phyloP scores from a whole-genome alignment of 2,888 invertebrate species.

The Heliothis peltigera region DNA sequence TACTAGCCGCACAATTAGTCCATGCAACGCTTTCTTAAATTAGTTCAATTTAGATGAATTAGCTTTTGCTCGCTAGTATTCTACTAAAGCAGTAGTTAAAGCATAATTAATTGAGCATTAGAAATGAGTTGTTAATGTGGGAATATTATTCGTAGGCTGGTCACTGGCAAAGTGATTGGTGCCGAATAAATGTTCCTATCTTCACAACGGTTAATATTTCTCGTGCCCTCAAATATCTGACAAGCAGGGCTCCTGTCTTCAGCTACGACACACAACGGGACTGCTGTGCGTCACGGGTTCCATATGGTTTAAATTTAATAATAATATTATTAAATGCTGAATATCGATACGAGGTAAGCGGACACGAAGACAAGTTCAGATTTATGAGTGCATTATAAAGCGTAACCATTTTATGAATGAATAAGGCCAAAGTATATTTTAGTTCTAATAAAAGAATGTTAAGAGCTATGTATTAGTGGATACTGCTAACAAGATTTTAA shows the following conservation, averaged over 20 bases:
- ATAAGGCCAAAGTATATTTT: conserved; percentile 17
- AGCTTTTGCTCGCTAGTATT: conserved; percentile 79
- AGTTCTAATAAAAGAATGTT: not conserved
- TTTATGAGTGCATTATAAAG: not conserved
- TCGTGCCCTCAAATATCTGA: conserved; percentile 85
- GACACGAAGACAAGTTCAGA: conserved; percentile 4
- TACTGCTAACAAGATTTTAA: conserved; percentile 1
- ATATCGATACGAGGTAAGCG: conserved; percentile 33
- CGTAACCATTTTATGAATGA: conserved; percentile 3
- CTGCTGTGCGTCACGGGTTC: conserved; percentile 32
- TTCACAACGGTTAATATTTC: conserved; percentile 65
- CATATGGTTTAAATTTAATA: conserved; percentile 18
- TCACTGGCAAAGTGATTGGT: conserved; percentile 48
- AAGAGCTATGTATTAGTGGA: conserved; percentile 7
- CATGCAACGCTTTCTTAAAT: conserved; percentile 81
- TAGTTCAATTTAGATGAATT: conserved; percentile 75
- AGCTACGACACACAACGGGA: conserved; percentile 76
- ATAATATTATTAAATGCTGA: conserved; percentile 4
- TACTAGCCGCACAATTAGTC: conserved; percentile 80
- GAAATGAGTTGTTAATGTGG: conserved; percentile 76
- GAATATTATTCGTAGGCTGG: conserved; percentile 64
- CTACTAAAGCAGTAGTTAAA: conserved; percentile 71
- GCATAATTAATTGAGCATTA: conserved; percentile 84
- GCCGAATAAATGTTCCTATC: conserved; percentile 65
- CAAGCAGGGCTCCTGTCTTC: conserved; percentile 87